Conservation (phyloP, 1,140 invertebrate genomes). For the Neodiprion pinetum region DNA sequence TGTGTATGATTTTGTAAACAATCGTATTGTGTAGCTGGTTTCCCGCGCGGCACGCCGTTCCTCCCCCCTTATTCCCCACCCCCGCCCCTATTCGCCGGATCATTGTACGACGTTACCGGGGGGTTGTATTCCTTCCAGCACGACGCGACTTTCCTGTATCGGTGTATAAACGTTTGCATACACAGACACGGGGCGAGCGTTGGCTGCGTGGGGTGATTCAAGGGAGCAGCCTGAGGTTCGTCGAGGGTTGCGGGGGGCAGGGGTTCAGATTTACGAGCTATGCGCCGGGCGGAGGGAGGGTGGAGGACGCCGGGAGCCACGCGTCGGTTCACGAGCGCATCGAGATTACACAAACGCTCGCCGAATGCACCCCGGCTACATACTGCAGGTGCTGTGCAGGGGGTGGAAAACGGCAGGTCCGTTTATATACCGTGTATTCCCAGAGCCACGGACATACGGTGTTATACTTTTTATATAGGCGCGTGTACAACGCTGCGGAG, state of each 20-base stretch:
- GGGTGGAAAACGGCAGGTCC: constrained; percentile 22
- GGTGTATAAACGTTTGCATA: constrained; percentile 37
- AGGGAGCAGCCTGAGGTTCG: neutral
- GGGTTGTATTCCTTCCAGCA: neutral
- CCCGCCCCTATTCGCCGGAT: neutral
- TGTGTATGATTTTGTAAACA: constrained; percentile 8
- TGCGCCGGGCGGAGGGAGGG: constrained; percentile 30
- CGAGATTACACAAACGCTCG: too few relatives aligned
- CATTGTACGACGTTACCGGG: neutral
- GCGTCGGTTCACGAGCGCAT: too few relatives aligned
- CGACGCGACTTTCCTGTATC: constrained; percentile 41
- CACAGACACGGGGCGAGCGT: constrained; percentile 6
- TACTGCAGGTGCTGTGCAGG: neutral
- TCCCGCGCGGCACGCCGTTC: neutral
- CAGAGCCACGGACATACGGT: constrained; percentile 20
- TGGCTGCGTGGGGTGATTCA: neutral
- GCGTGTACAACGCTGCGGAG: constrained; percentile 12
- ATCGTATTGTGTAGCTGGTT: constrained; percentile 15
- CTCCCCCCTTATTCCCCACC: neutral
- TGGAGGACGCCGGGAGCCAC: too few relatives aligned
- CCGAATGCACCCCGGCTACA: neutral
- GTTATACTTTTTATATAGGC: too few relatives aligned
- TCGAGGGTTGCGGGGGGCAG: constrained; percentile 22
- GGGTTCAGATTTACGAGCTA: constrained; percentile 48
- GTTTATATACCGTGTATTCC: constrained; percentile 34